phyloP scores from a whole-genome alignment of 2,113 vertebrate genomes.

The Brachirus orientalis region DNA sequence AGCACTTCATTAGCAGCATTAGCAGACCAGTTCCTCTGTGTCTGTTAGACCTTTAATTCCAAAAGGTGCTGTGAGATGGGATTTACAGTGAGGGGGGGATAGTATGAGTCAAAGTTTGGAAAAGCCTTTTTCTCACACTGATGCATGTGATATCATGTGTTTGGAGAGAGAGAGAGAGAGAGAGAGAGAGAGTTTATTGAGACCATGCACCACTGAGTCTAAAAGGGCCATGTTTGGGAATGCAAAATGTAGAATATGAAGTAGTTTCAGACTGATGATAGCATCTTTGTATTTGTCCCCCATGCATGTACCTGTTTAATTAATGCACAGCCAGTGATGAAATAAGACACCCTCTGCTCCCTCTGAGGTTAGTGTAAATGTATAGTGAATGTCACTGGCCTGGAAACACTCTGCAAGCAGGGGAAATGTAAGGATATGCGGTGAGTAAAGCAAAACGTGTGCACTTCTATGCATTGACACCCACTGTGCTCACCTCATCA shows the following conservation, averaged over 20 bases:
- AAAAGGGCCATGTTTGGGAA: not conserved
- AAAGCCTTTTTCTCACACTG: not conserved
- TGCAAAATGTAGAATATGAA: not conserved
- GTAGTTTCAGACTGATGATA: not conserved
- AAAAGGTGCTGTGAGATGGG: constrained; percentile 38
- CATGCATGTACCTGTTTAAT: no score
- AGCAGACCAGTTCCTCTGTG: constrained; percentile 20
- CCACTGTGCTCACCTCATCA: constrained; percentile 37
- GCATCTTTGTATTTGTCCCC: no score
- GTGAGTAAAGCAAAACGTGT: constrained; percentile 24
- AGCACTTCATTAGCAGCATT: constrained; percentile 49
- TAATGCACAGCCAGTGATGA: no score
- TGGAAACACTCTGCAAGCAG: constrained; percentile 37
- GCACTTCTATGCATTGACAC: constrained; percentile 41
- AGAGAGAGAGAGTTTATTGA: constrained; percentile 8
- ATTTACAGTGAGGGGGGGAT: constrained; percentile 10
- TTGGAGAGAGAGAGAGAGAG: not conserved
- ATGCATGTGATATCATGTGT: constrained; percentile 12
- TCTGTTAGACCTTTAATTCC: constrained; percentile 25
- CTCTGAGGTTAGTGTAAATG: constrained; percentile 27
- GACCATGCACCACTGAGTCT: not conserved
- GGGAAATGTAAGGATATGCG: constrained; percentile 14
- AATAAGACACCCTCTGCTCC: constrained; percentile 10
- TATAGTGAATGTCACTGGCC: constrained; percentile 39
- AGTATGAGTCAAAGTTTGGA: constrained; percentile 39